Evolutionary conservation across 2,888 invertebrate species (phyloP).

Genomic region (Synergus gifuensis): DNA sequence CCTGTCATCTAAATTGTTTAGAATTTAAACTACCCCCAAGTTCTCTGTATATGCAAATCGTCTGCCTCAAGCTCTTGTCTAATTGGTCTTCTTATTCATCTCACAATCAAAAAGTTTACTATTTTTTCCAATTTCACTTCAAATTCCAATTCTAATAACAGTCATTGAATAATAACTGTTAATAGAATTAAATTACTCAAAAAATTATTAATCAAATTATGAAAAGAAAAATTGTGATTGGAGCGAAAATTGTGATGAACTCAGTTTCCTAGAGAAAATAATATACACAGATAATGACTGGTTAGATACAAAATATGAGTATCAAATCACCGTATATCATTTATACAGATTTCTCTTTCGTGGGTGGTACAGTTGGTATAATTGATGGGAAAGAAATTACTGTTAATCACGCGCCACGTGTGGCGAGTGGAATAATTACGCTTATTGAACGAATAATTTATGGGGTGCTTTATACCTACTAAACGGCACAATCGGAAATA

Average conservation of each 20-base stretch:
- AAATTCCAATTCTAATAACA: no score
- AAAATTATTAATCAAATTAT: neutral
- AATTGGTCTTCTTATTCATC: neutral
- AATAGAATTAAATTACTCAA: neutral
- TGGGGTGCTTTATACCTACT: constrained; percentile 38
- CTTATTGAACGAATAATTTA: constrained; percentile 41
- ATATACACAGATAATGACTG: constrained; percentile 7
- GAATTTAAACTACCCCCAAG: neutral
- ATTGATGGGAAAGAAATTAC: constrained; percentile 42
- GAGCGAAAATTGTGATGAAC: neutral
- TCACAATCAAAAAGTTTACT: neutral
- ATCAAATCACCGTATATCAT: constrained; percentile 22
- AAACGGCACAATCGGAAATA: constrained; percentile 39
- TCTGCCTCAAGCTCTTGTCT: neutral
- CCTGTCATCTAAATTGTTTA: constrained; percentile 50
- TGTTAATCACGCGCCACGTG: constrained; percentile 41
- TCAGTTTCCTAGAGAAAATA: neutral
- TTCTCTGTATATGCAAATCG: neutral
- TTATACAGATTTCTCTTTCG: neutral
- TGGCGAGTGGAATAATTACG: constrained; percentile 42
- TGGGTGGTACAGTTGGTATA: constrained; percentile 7
- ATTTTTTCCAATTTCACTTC: neutral
- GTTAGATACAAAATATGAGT: constrained; percentile 13
- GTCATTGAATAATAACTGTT: no score
- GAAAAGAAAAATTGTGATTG: neutral